Base-by-base conservation (phyloP, 2,113 vertebrate genomes). In the Peromyscus leucopus region DNA sequence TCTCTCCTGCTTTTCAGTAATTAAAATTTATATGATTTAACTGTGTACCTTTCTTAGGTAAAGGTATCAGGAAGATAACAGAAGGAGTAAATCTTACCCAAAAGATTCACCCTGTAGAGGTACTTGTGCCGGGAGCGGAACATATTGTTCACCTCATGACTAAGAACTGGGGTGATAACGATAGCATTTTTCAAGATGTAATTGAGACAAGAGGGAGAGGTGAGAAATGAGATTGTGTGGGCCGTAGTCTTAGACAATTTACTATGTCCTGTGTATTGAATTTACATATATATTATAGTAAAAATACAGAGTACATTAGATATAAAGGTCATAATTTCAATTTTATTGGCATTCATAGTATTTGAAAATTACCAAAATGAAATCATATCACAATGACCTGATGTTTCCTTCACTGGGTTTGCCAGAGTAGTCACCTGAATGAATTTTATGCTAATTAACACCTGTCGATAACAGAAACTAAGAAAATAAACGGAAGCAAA, bases 171-270 rank as follows among this genome's bases (percentile, higher is more conserved):
- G 98, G 99, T 98, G 99, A 99, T 99, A 99, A 99, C 94, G 99
- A 99, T 99, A 99, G 99, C 98, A 99, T 99, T 99, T 99, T 99
- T 99, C 99, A 99, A 99, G 99, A 99, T 98, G 99, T 99, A 98
- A 99, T 99, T 99, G 99, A 98, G 98, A 99, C 99, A 55, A 99
- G 98, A 98, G 99, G 98, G 98, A 99, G 99, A 99, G 99, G 99
- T 99, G 99, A 99, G 99, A 96, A 97, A 95, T 57, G 13, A 94
- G 83, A 91, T 96, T 74, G 51, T 90, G 48, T 97, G 94, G 71
- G 71, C 96, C 95, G 46, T 80, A 46, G 33, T 71, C 89, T 19
- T 88, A 74, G 97, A 94, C 91, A 61, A 55, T 84, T 9, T 57
- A 63, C 36, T 57, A 5, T 95, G 85, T 65, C 22, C 21, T n/a